These are phyloP conservation scores for Calameuta pallipes DNA, from an alignment of 2,888 invertebrate species.

Conservation along the genomic window DNA sequence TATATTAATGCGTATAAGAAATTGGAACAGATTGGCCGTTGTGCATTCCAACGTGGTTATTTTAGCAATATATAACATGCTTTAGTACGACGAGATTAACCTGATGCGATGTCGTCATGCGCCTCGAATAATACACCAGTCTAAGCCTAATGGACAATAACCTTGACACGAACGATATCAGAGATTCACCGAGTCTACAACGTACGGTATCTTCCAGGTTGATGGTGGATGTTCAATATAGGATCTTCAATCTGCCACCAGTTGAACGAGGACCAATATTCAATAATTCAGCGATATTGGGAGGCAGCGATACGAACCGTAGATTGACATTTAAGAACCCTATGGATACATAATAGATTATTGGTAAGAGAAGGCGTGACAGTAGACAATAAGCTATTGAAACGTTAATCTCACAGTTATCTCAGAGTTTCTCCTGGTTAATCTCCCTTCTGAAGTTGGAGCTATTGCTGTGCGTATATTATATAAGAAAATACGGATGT, in stretches of 20 bases:
- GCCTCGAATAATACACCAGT: not conserved
- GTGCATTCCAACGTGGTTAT: not conserved
- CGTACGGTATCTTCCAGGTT: not conserved
- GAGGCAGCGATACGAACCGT: not conserved
- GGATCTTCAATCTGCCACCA: not conserved
- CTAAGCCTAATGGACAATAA: constrained; percentile 17
- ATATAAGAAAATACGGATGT: not conserved
- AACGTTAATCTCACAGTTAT: not conserved
- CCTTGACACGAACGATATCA: constrained; percentile 21
- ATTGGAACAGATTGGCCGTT: not conserved
- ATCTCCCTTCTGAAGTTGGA: not conserved
- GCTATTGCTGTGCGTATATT: not conserved
- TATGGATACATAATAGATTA: not conserved
- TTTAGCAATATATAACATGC: not conserved
- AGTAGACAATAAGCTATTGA: not conserved
- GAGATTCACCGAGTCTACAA: not conserved
- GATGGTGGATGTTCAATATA: not conserved
- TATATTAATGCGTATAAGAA: not conserved
- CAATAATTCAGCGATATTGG: not conserved
- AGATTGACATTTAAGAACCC: not conserved
- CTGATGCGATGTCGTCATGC: not conserved
- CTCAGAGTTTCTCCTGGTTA: not conserved
- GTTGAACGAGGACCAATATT: not conserved
- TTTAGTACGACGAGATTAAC: not conserved
- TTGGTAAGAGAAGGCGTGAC: not conserved